These are phyloP conservation scores for Galeopterus variegatus DNA, from an alignment of 2,113 vertebrate genomes.

Conservation along the genomic window DNA sequence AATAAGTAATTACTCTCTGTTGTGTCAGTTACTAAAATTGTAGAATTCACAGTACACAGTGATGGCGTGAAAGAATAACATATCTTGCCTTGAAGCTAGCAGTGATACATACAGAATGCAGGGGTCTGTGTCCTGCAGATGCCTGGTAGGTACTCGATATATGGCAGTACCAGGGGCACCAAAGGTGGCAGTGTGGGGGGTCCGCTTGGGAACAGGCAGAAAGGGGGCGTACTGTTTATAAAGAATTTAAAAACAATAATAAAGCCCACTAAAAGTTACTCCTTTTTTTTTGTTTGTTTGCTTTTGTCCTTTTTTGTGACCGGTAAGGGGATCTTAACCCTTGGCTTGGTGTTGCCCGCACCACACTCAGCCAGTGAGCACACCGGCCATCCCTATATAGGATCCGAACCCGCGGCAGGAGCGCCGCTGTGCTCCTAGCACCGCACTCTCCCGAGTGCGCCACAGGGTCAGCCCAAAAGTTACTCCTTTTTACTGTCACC, in stretches of 20 bases:
- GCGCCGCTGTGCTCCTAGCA: no score
- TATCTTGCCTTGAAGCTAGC: neutral
- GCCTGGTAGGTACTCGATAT: accelerated
- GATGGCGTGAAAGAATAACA: neutral
- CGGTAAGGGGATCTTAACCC: no score
- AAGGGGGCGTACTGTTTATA: neutral
- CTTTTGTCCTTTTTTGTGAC: no score
- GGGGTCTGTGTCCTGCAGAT: neutral
- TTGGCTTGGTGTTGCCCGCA: no score
- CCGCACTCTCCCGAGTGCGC: no score
- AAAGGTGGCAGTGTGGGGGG: neutral
- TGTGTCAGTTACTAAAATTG: neutral
- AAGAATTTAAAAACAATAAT: neutral
- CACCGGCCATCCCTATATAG: no score
- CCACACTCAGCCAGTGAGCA: no score
- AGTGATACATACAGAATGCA: neutral
- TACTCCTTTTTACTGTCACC: neutral
- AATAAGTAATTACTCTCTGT: neutral
- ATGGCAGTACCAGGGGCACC: neutral
- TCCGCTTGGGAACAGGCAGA: neutral
- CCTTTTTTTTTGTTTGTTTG: neutral
- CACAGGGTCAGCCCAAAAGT: no score
- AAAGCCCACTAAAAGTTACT: neutral
- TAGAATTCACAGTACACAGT: neutral
- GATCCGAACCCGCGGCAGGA: no score